phyloP scores from a whole-genome alignment of 2,797 vertebrate species.

The Xyrichtys novacula region DNA sequence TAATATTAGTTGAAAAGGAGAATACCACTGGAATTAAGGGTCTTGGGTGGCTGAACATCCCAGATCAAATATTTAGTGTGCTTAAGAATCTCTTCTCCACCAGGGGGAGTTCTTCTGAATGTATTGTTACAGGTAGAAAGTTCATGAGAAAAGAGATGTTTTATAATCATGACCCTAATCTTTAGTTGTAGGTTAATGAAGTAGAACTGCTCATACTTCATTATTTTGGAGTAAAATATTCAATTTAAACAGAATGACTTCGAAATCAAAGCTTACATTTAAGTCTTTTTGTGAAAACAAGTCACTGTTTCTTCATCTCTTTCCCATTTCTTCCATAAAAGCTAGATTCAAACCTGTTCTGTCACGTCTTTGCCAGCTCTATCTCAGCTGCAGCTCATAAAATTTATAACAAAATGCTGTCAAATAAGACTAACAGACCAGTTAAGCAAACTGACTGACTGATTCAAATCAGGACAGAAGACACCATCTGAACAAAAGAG shows the following conservation, averaged over 20 bases:
- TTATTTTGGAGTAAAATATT: neutral
- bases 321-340: neutral
- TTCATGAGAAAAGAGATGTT: conserved; percentile 5
- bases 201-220: neutral
- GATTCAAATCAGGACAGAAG: conserved; percentile 17
- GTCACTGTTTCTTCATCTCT: neutral
- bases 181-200: conserved; percentile 1
- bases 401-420: conserved; percentile 30
- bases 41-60: neutral
- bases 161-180: neutral
- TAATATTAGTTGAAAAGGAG: neutral
- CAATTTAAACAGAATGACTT: neutral
- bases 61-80: conserved; percentile 20
- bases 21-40: neutral
- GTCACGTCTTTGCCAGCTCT: conserved; percentile 26
- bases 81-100: conserved; percentile 41
- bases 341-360: neutral
- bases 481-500: conserved; percentile 14
- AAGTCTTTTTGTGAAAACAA: neutral
- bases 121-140: conserved; percentile 20
- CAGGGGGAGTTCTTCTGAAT: conserved; percentile 60
- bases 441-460: conserved; percentile 26
- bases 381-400: conserved; percentile 31
- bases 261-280: neutral
- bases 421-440: conserved; percentile 50